These are phyloP conservation scores for Eueremaeus valkanovi DNA, from an alignment of 2,888 invertebrate species.

Conservation along the genomic window DNA sequence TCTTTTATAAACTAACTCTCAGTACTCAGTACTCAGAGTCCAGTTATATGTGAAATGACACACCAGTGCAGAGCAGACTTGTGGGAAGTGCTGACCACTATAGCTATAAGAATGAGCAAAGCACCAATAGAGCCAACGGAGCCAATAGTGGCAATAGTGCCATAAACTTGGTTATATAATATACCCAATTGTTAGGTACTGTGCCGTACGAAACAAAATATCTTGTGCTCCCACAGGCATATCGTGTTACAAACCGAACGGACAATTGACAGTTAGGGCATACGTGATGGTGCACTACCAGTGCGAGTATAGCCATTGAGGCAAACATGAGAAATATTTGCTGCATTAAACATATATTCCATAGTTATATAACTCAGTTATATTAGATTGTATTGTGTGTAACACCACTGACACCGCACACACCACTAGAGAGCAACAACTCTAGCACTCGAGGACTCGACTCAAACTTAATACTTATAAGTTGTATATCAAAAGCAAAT, in stretches of 20 bases:
- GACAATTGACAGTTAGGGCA: slow-evolving; percentile 24
- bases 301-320: slow-evolving; percentile 3
- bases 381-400: not conserved
- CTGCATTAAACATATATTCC: not conserved
- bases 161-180: slow-evolving; percentile 15
- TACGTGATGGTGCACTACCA: not conserved
- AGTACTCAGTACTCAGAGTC: not conserved
- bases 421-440: slow-evolving; percentile 8
- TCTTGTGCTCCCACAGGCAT: slow-evolving; percentile 6
- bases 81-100: slow-evolving; percentile 19
- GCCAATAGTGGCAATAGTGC: not conserved
- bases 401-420: not conserved
- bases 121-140: not conserved
- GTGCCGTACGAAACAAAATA: not conserved
- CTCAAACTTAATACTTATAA: too few species aligned
- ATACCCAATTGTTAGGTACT: slow-evolving; percentile 8
- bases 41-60: too few species aligned
- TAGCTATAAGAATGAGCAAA: not conserved
- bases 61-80: not conserved
- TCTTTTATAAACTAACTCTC: not conserved
- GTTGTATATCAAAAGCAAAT: not conserved
- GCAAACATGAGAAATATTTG: slow-evolving; percentile 6
- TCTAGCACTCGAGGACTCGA: too few species aligned
- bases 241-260: slow-evolving; percentile 20
- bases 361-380: slow-evolving; percentile 18